phyloP scores from a whole-genome alignment of 2,113 vertebrate species.

The Caloenas nicobarica region DNA sequence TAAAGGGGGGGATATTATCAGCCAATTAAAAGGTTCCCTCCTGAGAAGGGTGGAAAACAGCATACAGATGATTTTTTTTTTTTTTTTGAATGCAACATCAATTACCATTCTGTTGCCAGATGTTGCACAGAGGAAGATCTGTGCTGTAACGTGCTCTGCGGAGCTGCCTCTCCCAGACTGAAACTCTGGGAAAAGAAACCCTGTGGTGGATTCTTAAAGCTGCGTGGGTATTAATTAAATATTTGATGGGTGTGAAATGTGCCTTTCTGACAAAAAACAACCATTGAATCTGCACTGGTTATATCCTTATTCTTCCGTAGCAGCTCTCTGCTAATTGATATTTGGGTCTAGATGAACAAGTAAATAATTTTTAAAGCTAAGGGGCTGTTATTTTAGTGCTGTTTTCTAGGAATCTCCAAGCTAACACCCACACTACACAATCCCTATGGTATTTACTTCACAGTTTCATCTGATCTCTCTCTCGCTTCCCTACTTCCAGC shows the following conservation, averaged over 20 bases:
- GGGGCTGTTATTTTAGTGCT: not conserved
- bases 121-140: not conserved
- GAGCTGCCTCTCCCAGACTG: not conserved
- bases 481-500: slow-evolving; percentile 26
- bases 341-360: not conserved
- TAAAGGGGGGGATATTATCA: slow-evolving; percentile 41
- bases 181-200: not conserved
- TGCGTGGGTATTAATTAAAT: not conserved
- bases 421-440: slow-evolving; percentile 2
- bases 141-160: not conserved
- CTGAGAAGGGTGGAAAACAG: slow-evolving; percentile 45
- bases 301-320: not conserved
- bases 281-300: not conserved
- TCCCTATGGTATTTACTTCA: slow-evolving; percentile 5
- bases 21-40: slow-evolving; percentile 56
- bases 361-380: not conserved
- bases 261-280: not conserved
- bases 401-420: slow-evolving; percentile 30
- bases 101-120: slow-evolving; percentile 39
- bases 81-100: not conserved
- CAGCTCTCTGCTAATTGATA: not conserved
- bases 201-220: not conserved
- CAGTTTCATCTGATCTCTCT: not conserved
- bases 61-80: slow-evolving; percentile 32
- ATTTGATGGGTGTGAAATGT: not conserved